These are phyloP conservation scores for Junco hyemalis DNA, from an alignment of 2,113 vertebrate species.

Conservation along the genomic window DNA sequence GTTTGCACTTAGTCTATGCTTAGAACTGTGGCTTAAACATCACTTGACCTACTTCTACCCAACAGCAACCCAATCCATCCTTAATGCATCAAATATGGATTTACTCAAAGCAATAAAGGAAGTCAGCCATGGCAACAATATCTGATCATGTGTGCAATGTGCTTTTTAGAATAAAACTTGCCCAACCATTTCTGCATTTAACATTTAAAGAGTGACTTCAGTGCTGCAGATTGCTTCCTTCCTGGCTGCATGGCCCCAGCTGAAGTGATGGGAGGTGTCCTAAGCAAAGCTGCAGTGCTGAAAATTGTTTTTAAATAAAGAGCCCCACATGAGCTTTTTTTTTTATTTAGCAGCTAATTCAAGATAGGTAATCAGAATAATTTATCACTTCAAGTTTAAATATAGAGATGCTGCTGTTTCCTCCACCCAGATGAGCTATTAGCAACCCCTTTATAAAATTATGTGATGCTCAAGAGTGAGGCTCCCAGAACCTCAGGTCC, in stretches of 20 bases:
- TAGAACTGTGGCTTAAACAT: not conserved
- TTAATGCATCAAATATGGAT: constrained; percentile 54
- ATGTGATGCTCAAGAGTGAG: not conserved
- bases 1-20: not conserved
- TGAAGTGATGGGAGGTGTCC: not conserved
- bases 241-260: not conserved
- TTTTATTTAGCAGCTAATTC: not conserved
- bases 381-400: not conserved
- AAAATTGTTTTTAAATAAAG: not conserved
- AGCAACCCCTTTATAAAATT: not conserved
- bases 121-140: constrained; percentile 33
- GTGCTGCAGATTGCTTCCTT: not conserved
- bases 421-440: not conserved
- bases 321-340: not conserved
- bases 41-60: not conserved
- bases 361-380: not conserved
- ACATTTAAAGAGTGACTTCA: not conserved
- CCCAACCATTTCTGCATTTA: not conserved
- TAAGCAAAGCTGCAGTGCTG: not conserved
- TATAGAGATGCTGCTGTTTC: not conserved
- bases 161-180: not conserved
- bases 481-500: not conserved
- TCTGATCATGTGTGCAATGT: constrained; percentile 9
- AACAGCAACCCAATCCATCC: not conserved
- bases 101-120: constrained; percentile 48